phyloP scores from a whole-genome alignment of 2,888 invertebrate genomes.

The Cerastoderma edule region DNA sequence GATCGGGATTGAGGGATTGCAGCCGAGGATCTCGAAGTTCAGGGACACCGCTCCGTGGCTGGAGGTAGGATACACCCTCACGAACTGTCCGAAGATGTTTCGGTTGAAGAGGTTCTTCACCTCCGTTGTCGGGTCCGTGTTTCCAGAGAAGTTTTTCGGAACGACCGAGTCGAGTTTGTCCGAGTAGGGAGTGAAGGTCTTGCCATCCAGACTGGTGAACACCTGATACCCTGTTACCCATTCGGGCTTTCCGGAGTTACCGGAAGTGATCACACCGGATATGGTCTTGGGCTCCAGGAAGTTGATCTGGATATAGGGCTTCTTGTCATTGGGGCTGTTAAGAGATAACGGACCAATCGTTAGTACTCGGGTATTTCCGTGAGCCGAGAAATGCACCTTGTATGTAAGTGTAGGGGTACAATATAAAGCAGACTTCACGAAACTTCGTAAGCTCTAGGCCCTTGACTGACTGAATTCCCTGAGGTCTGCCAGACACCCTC shows the following conservation, averaged over 20 bases:
- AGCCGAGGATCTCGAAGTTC: slow-evolving; percentile 75
- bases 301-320: slow-evolving; percentile 73
- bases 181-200: slow-evolving; percentile 65
- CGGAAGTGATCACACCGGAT: slow-evolving; percentile 69
- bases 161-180: slow-evolving; percentile 47
- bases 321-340: slow-evolving; percentile 61
- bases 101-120: slow-evolving; percentile 68
- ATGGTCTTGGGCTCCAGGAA: slow-evolving; percentile 72
- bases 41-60: slow-evolving; percentile 66
- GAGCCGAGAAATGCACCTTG: too few relatives aligned
- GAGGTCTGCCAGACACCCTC: too few relatives aligned
- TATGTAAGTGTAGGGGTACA: too few relatives aligned
- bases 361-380: too few relatives aligned
- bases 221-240: slow-evolving; percentile 69
- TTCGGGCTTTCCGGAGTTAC: slow-evolving; percentile 52
- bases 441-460: too few relatives aligned
- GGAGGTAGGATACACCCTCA: slow-evolving; percentile 68
- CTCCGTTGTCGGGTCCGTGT: slow-evolving; percentile 60
- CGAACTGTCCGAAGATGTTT: slow-evolving; percentile 68
- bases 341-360: too few relatives aligned
- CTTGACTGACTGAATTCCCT: too few relatives aligned
- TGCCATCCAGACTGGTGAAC: slow-evolving; percentile 69
- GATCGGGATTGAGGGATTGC: slow-evolving; percentile 66
- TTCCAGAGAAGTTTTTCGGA: slow-evolving; percentile 68
- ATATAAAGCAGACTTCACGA: too few relatives aligned